Evolutionary conservation across 2,797 vertebrate genomes (phyloP), one percentile per base, ranked within the genome.

Genomic region (Sebastiscus albofasciatus): DNA sequence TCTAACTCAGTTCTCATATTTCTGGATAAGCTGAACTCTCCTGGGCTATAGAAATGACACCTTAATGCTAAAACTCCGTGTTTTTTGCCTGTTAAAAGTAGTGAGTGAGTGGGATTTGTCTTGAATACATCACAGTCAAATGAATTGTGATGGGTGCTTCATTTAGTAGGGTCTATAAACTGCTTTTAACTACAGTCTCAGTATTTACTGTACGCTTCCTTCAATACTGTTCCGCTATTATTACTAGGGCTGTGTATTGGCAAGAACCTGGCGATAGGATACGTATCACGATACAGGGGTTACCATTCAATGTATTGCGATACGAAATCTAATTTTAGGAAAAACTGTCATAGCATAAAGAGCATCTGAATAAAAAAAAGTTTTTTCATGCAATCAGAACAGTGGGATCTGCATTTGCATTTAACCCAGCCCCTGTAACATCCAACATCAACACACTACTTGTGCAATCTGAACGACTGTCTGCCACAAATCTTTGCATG

Each of bases 21-120:
- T 68, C 22, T 77, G 49, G 67, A 76, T 80, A 49, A 75, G 39
- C 49, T 61, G 31, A 92, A 90, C 91, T 94, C 90, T 94, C 92
- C 89, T 64, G 76, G 87, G 82, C 77, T 69, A 86, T 90, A 90
- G 87, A 92, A 93, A 92, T 87, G 46, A 86, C 12, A 77, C 62
- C 75, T 79, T 85, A 87, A 93, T 90, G 93, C 88, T 80, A 70
- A 88, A 90, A 82, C 58, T 80, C 62, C 49, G 72, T 90, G 67
- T 67, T 82, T 87, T 89, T 82, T 88, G 72, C 89, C 72, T 61
- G 77, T 93, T 93, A 93, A 94, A 93, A 84, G 93, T 89, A 88
- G 83, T 65, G 24, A 76, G 66, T 79, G 87, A 80, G 87, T 82
- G 81, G 90, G 90, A 94, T 91, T 89, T 80, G 61, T 90, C 69